A percentile compares a stretch with the other conserved stretches of the same genome.
Evolutionary conservation across 2,888 invertebrate genomes (phyloP).

Genomic region (Parnassius apollo): DNA sequence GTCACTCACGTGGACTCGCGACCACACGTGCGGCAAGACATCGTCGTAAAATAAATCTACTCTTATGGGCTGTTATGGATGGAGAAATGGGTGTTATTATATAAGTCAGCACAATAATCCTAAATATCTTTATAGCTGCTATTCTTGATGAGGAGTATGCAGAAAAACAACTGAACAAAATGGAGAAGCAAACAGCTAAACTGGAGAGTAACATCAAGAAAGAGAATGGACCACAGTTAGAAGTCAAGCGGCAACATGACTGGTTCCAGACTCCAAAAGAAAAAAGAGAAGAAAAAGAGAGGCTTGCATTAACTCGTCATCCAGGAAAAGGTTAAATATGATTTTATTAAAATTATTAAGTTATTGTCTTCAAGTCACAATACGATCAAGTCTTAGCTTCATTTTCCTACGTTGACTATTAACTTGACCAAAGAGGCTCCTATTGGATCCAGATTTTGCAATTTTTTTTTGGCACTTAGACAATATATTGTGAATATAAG

Average conservation of each 20-base stretch:
- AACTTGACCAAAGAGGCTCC: too few relatives aligned
- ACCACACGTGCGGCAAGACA: too few relatives aligned
- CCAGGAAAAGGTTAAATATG: slow-evolving; percentile 53
- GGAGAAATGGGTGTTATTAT: not conserved
- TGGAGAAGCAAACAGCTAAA: slow-evolving; percentile 91
- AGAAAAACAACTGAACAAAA: slow-evolving; percentile 89
- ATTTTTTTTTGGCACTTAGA: too few relatives aligned
- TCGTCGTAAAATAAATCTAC: too few relatives aligned
- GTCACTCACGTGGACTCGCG: slow-evolving; percentile 27
- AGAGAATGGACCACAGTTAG: slow-evolving; percentile 57
- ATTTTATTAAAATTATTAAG: not conserved
- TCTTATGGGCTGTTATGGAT: too few relatives aligned
- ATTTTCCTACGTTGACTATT: too few relatives aligned
- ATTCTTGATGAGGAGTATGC: slow-evolving; percentile 92
- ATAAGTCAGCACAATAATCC: not conserved
- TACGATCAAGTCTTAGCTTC: too few relatives aligned
- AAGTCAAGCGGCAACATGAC: slow-evolving; percentile 73
- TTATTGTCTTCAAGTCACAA: too few relatives aligned
- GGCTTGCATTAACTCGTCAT: slow-evolving; percentile 71
- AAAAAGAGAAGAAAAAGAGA: slow-evolving; percentile 88
- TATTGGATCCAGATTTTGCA: too few relatives aligned
- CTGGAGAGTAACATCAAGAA: slow-evolving; percentile 65
- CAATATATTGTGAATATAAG: too few relatives aligned
- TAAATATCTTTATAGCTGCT: slow-evolving; percentile 63
- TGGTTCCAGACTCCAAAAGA: slow-evolving; percentile 95